Base-by-base conservation (phyloP, 2,888 invertebrate genomes). In the Halocaridina rubra region DNA sequence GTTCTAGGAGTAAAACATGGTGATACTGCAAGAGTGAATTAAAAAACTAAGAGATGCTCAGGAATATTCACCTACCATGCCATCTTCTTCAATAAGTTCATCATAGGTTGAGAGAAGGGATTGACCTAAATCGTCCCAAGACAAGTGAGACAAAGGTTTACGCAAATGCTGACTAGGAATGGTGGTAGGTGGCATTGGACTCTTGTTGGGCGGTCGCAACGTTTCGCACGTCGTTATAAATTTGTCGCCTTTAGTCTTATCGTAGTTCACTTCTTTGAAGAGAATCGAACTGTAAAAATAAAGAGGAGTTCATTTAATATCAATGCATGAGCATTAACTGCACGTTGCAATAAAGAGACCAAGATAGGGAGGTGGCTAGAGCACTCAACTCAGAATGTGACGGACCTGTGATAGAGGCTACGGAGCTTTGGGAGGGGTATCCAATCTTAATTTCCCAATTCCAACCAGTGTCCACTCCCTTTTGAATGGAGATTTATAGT, bases 211-310 rank as follows among this genome's bases (percentile, higher is more conserved):
- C 2, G 85, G 87, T 16, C 87, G 80, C 5, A 87, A 69, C 7
- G 64, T 19, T 53, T 84, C 84, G 80, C 87, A 87, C 0, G 82
- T 85, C 5, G 71, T 57, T 33, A 87, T 78, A 32, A 82, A 87
- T 61, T 85, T 85, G 13, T 87, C 85, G 0, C 87, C 87, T 27
- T 53, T 74, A n/a, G 71, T 67, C 32, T 67, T 81, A 24, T 87
- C 85, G 29, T 85, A 87, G 1, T 77, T 69, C 10, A 80, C 67
- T 1, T 30, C 53, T 27, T 32, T 57, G 72, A 87, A 87, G 29
- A 87, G 72, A 5, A 85, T 24, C 16, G 76, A 76, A 30, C 87
- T 87, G 87, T 13, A 69, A 67, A 67, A 19, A 4, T 13, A 32
- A 5, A 19, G 8, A 27, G n/a, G 53, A 16, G 19, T n/a, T n/a